Evolutionary conservation across 2,888 invertebrate genomes (phyloP), one percentile per base, ranked within the genome.

Genomic region (Polylopha cassiicola): DNA sequence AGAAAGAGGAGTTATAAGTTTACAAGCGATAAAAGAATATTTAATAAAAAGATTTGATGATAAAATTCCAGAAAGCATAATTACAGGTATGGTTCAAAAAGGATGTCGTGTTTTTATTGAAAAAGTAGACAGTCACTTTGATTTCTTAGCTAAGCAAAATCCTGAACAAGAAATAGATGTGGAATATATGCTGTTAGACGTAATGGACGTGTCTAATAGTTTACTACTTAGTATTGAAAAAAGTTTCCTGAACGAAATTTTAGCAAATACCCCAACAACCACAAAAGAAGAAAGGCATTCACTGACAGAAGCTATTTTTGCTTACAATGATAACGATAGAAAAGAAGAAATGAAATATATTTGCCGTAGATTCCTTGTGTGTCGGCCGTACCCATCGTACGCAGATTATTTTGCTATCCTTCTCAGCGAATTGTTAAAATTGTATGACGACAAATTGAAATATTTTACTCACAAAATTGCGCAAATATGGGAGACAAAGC

Each of bases 341-440:
- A 58, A 37, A 39, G 38, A 57, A n/a, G 57, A 59, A 24, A 37
- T 69, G 6, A 28, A 43, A 34, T 50, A 55, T 23, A 27, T 67
- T 7, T 73, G 72, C 42, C 3, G 38, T 0, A 43, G 27, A 5
- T 44, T 55, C 1, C 6, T 48, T 0, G 41, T 69, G 18, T 75
- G 73, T 34, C 57, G 60, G 42, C 31, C 48, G 1, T 65, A 52
- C 16, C 70, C 72, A 3, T 58, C 58, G 2, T 64, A 61, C 18
- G 57, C 56, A 2, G 71, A 68, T 42, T 55, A 58, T 11, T 21
- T 59, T 5, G 54, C 53, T 2, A 60, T 64, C 17, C 41, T 70
- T 2, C 14, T 67, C 4, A 52, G 39, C 3, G 56, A 58, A 20
- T 10, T 69, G 17, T 10, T 65, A n/a, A 53, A 48, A 17, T 42